Percentiles rank a stretch among this genome's conserved stretches.
Evolutionary conservation across 1,140 invertebrate species (phyloP).

Genomic region (Heliothis subflexa): DNA sequence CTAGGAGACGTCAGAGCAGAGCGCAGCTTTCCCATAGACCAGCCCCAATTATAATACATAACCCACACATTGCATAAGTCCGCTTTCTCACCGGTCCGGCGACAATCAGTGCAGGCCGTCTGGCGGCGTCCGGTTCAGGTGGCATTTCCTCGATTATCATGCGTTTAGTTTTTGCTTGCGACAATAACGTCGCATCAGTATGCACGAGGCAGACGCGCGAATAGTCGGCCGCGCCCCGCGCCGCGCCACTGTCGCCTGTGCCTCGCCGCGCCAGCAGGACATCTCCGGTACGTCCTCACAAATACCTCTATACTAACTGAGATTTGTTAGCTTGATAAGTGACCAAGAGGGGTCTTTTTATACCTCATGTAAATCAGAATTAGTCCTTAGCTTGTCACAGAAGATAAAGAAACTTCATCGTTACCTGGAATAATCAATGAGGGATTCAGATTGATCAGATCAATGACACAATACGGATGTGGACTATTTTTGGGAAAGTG

Average conservation of each 20-base stretch:
- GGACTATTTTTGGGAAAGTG: too few relatives aligned
- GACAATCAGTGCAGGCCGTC: conserved; percentile 59
- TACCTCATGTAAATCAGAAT: too few relatives aligned
- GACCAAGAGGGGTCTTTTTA: too few relatives aligned
- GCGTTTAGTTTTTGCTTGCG: conserved; percentile 75
- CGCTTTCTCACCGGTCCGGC: conserved; percentile 28
- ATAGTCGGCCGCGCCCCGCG: conserved; percentile 46
- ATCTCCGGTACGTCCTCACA: conserved; percentile 4
- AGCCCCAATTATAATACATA: conserved; percentile 22
- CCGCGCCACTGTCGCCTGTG: background rate
- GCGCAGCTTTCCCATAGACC: conserved; percentile 12
- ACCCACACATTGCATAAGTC: conserved; percentile 19
- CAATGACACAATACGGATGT: too few relatives aligned
- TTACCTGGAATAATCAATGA: too few relatives aligned
- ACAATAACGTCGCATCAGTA: conserved; percentile 81
- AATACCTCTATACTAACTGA: background rate
- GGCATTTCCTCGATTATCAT: conserved; percentile 77
- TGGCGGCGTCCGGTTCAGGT: conserved; percentile 50
- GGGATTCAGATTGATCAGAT: too few relatives aligned
- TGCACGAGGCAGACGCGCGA: conserved; percentile 73
- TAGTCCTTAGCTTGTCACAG: too few relatives aligned
- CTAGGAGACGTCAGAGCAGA: background rate
- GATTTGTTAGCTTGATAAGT: background rate
- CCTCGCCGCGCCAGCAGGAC: background rate
- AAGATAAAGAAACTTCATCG: too few relatives aligned